Conservation (phyloP, 2,113 vertebrate genomes). For the Tetraodon nigroviridis region DNA sequence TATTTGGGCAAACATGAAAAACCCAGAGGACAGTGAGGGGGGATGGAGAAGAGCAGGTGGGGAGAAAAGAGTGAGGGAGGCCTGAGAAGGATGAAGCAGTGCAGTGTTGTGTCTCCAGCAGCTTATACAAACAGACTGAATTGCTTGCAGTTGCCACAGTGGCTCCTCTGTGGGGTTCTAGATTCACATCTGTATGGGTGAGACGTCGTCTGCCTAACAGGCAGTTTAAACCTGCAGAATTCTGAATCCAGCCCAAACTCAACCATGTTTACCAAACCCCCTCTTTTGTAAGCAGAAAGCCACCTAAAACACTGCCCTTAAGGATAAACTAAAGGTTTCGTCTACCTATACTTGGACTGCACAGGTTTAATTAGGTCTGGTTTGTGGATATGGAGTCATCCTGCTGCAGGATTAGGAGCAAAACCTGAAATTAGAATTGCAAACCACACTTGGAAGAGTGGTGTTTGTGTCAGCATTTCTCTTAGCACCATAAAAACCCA, state of each 20-base stretch:
- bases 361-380: slow-evolving; percentile 53
- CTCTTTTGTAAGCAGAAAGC: slow-evolving; percentile 15
- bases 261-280: too few relatives aligned
- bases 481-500: too few relatives aligned
- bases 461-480: background rate
- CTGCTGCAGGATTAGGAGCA: slow-evolving; percentile 31
- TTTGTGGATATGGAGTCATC: slow-evolving; percentile 46
- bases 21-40: slow-evolving; percentile 14
- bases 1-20: slow-evolving; percentile 44
- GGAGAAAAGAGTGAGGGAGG: slow-evolving; percentile 31
- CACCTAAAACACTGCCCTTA: slow-evolving; percentile 23
- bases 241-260: slow-evolving; percentile 13
- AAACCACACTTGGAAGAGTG: too few relatives aligned
- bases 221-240: slow-evolving; percentile 39
- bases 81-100: slow-evolving; percentile 52
- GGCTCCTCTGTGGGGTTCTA: slow-evolving; percentile 39
- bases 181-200: slow-evolving; percentile 43
- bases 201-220: slow-evolving; percentile 20
- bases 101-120: slow-evolving; percentile 54
- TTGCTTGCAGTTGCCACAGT: slow-evolving; percentile 50
- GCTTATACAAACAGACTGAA: slow-evolving; percentile 44
- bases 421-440: too few relatives aligned
- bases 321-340: slow-evolving; percentile 38
- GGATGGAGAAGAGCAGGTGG: slow-evolving; percentile 46
- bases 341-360: slow-evolving; percentile 38